Base-by-base conservation (phyloP, 2,888 invertebrate species). In the Flabesymbios commensalis region DNA sequence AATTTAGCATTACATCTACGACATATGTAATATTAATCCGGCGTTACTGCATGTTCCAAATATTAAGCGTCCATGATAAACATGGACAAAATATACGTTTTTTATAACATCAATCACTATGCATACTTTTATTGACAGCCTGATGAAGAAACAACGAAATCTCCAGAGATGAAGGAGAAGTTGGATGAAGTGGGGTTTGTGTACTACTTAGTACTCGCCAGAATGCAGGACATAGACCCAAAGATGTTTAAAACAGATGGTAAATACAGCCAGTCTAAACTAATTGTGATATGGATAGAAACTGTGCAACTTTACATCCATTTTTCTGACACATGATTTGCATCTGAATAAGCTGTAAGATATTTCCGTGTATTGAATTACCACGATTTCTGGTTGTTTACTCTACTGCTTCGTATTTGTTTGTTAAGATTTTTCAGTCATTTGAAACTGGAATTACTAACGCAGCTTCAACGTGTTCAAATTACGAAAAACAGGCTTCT, bases 101-200 rank as follows among this genome's bases (percentile, higher is more conserved):
- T 19, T 29, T 47, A 2, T 43, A 22, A 14, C 26, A 14, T 24
- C 43, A 43, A 5, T 17, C 22, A 43, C 10, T 5, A 7, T 1
- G 22, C 26, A 43, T 24, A 3, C 17, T 10, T 14, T 39, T 39
- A 39, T 14, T 42, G 41, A 39, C 51, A 4, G 10, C 22, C 63
- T 42, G 55, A 59, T 55, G 64, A 65, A 26, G 65, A 67, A 22
- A 60, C 48, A 10, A 29, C 31, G 22, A 66, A 57, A 36, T 55
- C 43, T n/a, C 58, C 65, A 1, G 71, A 69, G 36, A 65, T 67
- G 55, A 71, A 68, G 49, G 71, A 71, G 56, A 60, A 42, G 39
- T 42, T 71, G 43, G 71, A 71, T 33, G 78, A 80, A 61, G 81
- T 81, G 1, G 83, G 83, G 1, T 83, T 81, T 66, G 67, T 74